phyloP scores from a whole-genome alignment of 2,888 invertebrate genomes.

The Ferdinandea cuprea region DNA sequence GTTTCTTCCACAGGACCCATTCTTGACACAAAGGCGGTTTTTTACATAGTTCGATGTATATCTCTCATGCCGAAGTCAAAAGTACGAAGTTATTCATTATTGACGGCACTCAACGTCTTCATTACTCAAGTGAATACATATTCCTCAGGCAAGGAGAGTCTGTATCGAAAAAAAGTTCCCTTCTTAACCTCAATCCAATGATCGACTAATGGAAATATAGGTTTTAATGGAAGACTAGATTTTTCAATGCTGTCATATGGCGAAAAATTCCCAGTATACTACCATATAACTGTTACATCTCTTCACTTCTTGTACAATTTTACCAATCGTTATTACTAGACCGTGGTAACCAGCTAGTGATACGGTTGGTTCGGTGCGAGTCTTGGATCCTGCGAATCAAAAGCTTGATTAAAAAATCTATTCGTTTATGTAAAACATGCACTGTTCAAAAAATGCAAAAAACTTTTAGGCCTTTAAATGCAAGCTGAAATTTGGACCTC shows the following conservation, averaged over 20 bases:
- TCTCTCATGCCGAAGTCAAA: not conserved
- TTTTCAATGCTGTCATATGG: not conserved
- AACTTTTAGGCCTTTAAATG: too few relatives aligned
- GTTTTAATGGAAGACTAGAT: constrained; percentile 3
- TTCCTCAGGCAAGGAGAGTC: not conserved
- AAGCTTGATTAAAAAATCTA: not conserved
- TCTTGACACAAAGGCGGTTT: not conserved
- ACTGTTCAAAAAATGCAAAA: not conserved
- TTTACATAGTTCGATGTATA: not conserved
- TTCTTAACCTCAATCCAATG: not conserved
- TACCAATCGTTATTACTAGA: too few relatives aligned
- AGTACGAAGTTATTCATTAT: not conserved
- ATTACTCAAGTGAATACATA: not conserved
- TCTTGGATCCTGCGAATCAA: not conserved
- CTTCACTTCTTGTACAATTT: too few relatives aligned
- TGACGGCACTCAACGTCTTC: not conserved
- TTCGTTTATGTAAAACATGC: not conserved
- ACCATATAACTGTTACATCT: too few relatives aligned
- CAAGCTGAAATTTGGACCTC: too few relatives aligned
- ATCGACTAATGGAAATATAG: not conserved
- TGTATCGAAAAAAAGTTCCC: not conserved
- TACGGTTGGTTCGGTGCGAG: not conserved
- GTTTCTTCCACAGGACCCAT: not conserved
- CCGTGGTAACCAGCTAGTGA: too few relatives aligned
- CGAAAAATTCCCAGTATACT: not conserved